Conservation (phyloP, 92 coral and sea anemone genomes). For the Montipora capitata region DNA sequence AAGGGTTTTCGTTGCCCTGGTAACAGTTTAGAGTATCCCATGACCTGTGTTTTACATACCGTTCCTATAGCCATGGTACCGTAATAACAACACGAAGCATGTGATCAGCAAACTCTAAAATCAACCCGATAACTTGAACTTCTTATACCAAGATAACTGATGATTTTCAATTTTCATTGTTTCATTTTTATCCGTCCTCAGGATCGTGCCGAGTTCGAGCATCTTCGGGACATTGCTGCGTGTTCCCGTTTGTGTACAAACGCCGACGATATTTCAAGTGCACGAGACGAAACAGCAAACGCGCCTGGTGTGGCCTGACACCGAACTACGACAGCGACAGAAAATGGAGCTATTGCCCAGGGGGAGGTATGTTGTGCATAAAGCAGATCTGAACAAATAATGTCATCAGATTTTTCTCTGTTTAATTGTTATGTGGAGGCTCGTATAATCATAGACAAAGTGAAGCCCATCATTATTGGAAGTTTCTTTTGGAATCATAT, state of each 20-base stretch:
- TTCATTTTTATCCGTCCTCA: neutral
- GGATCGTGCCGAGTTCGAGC: constrained; percentile 25
- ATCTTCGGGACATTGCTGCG: constrained; percentile 42
- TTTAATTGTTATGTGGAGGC: neutral
- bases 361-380: constrained; percentile 3
- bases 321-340: constrained; percentile 76
- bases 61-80: too few species aligned
- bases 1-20: too few species aligned
- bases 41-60: too few species aligned
- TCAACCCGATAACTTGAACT: too few species aligned
- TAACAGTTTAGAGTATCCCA: too few species aligned
- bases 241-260: constrained; percentile 80
- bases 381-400: neutral
- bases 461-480: too few species aligned
- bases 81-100: too few species aligned
- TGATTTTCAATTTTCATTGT: neutral
- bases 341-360: constrained; percentile 69
- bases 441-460: too few species aligned
- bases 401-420: neutral
- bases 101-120: too few species aligned
- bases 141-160: too few species aligned
- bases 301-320: constrained; percentile 80
- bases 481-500: too few species aligned
- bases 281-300: constrained; percentile 49
- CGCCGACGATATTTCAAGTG: constrained; percentile 72